Evolutionary conservation across 2,797 vertebrate species (phyloP), one percentile per base, ranked within the genome.

Genomic region (Megaceryle alcyon): DNA sequence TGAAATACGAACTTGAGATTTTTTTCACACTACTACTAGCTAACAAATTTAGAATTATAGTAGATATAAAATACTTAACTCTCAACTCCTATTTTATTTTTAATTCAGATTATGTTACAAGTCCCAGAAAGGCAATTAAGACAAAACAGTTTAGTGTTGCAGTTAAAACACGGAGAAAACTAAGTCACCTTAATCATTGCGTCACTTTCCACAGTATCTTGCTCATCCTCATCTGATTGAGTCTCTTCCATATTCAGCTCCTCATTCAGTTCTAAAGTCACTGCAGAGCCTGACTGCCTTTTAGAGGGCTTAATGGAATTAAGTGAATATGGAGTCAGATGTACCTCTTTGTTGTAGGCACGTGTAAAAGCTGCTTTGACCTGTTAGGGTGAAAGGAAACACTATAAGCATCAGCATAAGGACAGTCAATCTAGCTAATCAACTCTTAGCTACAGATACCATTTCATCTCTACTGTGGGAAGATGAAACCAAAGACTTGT

Each of bases 291-390:
- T 0, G 22, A 83, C 60, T 97, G 98, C 57, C 97, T 98, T 18
- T 98, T 99, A 4, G 98, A 96, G 35, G 98, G 97, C 97, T 99
- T 99, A 46, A 98, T 94, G 5, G 46, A 93, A 97, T 98, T 98
- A 60, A 99, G 98, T 6, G 99, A 98, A 90, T 99, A 99, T 0
- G 99, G 99, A 9, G 98, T 99, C 87, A 99, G 97, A 96, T 99
- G 99, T 19, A 95, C 94, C 91, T 99, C 99, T 94, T 97, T 99
- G 98, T 99, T 99, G 96, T 99, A 99, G 5, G 98, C 96, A 12
- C 99, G 99, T 0, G 99, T 99, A 89, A 99, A 99, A 20, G 99
- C 99, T 14, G 99, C 98, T 96, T 99, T 99, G 72, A 99, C 99
- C 99, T 99, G 96, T 14, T 23, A 14, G 25, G 41, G 16, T 56